These are phyloP conservation scores for Lumbricus terrestris DNA, from an alignment of 2,888 invertebrate genomes.

Conservation along the genomic window DNA sequence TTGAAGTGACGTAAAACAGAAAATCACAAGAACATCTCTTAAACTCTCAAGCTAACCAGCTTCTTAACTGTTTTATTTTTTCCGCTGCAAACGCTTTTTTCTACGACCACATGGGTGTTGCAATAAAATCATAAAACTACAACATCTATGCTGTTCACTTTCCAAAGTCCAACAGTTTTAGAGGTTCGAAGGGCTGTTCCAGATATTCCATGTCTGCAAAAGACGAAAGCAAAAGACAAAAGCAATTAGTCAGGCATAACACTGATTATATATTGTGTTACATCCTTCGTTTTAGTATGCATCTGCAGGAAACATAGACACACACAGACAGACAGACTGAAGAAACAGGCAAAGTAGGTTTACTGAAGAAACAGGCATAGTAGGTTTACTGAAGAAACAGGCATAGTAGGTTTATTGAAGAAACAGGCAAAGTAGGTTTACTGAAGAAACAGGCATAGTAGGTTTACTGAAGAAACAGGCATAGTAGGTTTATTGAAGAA, in stretches of 20 bases:
- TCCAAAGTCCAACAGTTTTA: constrained; percentile 7
- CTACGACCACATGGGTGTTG: constrained; percentile 3
- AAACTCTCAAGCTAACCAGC: not conserved
- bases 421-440: not conserved
- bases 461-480: no score
- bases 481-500: no score
- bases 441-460: not conserved
- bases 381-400: not conserved
- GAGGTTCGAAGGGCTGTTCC: constrained; percentile 13
- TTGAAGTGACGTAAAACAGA: constrained; percentile 3
- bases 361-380: not conserved
- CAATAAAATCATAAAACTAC: constrained; percentile 11
- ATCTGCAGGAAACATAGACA: not conserved
- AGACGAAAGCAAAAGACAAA: not conserved
- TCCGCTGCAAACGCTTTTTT: not conserved
- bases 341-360: not conserved
- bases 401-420: not conserved
- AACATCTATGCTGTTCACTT: constrained; percentile 7
- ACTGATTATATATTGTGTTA: not conserved
- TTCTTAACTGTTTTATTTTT: constrained; percentile 3
- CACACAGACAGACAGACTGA: not conserved
- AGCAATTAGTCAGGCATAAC: no score
- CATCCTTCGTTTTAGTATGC: not conserved
- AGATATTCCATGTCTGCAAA: constrained; percentile 11
- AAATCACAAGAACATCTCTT: not conserved